Base-by-base conservation (phyloP, 2,888 invertebrate species). In the Lycophotia porphyrea region DNA sequence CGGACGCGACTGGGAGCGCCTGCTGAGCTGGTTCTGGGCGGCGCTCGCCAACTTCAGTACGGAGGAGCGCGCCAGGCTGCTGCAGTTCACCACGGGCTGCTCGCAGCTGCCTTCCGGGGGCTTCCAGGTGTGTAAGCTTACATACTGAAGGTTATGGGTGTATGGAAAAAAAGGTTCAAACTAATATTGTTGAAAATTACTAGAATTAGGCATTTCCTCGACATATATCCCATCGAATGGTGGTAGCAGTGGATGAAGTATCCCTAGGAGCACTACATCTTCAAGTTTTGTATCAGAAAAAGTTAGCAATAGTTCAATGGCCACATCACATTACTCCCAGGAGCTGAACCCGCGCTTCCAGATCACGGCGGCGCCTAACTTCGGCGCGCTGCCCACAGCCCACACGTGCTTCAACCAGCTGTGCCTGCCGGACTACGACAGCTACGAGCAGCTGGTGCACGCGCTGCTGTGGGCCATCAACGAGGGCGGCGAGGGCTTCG, bases 331-430 rank as follows among this genome's bases (percentile, higher is more conserved):
- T 5, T 0, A 49, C 3, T 4, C 24, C 52, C 88, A 97, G 93
- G 99, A 99, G 92, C 97, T 99, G 47, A 98, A 98, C 94, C 99
- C 99, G 4, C 97, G 98, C 76, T 99, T 99, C 96, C 99, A 99
- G 95, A 98, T 99, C 84, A 98, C 98, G 2, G 98, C 99, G 15
- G 98, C 99, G 70, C 98, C 98, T 0, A 98, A 98, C 39, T 98
- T 98, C 95, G 99, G 99, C 78, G 98, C 98, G 91, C 96, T 99
- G 89, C 99, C 99, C 64, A 99, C 99, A 4, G 99, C 99, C 44
- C 99, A 99, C 95, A 99, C 99, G 69, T 99, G 99, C 97, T 99
- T 99, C 96, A 99, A 99, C 97, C 99, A 99, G 96, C 97, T 99
- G 81, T 99, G 99, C 95, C 97, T 99, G 91, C 99, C 99, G 36